phyloP scores from a whole-genome alignment of 2,888 invertebrate genomes.

The Pristionchus entomophagus region DNA sequence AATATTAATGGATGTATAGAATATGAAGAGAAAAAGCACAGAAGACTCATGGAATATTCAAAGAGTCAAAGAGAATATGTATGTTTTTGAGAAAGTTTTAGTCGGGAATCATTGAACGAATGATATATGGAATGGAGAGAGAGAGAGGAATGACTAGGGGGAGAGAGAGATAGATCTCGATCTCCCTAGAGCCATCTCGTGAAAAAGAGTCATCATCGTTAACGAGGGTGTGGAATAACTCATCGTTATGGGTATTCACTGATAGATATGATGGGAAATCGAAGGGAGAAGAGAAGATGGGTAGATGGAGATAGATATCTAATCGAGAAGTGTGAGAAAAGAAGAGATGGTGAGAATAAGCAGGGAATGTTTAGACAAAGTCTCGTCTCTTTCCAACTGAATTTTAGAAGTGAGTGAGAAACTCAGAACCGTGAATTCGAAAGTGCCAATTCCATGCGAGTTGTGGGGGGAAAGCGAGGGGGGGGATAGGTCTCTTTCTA shows the following conservation, averaged over 20 bases:
- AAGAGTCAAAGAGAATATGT: too few species aligned
- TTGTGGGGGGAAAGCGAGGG: too few species aligned
- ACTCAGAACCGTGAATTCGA: too few species aligned
- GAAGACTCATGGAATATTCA: too few species aligned
- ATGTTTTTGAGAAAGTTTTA: too few species aligned
- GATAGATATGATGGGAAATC: not conserved
- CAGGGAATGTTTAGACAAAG: conserved; percentile 35
- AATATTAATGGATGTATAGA: too few species aligned
- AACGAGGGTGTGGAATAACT: not conserved
- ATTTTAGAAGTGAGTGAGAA: conserved; percentile 5
- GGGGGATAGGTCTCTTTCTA: too few species aligned
- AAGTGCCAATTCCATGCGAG: not conserved
- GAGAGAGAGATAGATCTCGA: not conserved
- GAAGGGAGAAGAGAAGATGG: not conserved
- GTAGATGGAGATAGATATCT: not conserved
- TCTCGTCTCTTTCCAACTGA: not conserved
- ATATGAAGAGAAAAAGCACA: too few species aligned
- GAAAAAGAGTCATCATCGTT: conserved; percentile 2
- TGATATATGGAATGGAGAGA: too few species aligned
- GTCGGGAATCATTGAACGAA: too few species aligned
- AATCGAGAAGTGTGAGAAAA: not conserved
- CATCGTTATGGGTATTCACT: not conserved
- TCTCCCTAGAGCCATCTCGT: not conserved
- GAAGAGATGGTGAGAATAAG: conserved; percentile 30
- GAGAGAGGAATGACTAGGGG: too few species aligned